These are phyloP conservation scores for Sylvicola fuscatus DNA, from an alignment of 2,888 invertebrate species.

Conservation along the genomic window DNA sequence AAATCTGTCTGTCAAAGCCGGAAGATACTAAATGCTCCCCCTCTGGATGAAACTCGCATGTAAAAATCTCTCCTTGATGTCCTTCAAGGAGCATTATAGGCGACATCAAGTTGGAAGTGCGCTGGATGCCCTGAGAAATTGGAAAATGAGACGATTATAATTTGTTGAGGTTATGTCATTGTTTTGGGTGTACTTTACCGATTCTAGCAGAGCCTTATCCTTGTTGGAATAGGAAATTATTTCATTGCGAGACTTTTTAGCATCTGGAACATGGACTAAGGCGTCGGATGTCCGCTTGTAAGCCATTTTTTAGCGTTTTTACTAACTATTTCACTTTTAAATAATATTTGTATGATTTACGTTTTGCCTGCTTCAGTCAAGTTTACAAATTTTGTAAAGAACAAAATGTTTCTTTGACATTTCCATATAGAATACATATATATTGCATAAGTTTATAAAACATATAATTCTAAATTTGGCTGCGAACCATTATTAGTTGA, in stretches of 20 bases:
- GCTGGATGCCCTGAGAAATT: constrained; percentile 35
- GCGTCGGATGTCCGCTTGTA: constrained; percentile 17
- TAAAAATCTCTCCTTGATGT: constrained; percentile 91
- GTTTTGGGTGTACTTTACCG: constrained; percentile 30
- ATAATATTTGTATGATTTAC: no score
- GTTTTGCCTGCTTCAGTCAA: no score
- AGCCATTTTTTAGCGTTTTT: no score
- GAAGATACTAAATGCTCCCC: constrained; percentile 86
- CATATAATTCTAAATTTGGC: no score
- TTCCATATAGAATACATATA: no score
- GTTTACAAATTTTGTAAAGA: no score
- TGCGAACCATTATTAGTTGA: no score
- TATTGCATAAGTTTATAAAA: no score
- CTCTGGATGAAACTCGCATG: constrained; percentile 86
- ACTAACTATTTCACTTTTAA: no score
- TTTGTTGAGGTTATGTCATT: neutral
- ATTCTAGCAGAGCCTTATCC: constrained; percentile 54
- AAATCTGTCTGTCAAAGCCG: constrained; percentile 89
- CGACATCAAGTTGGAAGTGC: constrained; percentile 74
- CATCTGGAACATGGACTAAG: constrained; percentile 23
- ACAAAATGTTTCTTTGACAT: no score
- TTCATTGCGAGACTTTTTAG: constrained; percentile 53
- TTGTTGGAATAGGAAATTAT: constrained; percentile 44
- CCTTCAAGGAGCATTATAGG: constrained; percentile 94
- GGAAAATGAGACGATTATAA: constrained; percentile 1